Conservation (phyloP, 1,140 invertebrate species). For the Papilio xuthus region DNA sequence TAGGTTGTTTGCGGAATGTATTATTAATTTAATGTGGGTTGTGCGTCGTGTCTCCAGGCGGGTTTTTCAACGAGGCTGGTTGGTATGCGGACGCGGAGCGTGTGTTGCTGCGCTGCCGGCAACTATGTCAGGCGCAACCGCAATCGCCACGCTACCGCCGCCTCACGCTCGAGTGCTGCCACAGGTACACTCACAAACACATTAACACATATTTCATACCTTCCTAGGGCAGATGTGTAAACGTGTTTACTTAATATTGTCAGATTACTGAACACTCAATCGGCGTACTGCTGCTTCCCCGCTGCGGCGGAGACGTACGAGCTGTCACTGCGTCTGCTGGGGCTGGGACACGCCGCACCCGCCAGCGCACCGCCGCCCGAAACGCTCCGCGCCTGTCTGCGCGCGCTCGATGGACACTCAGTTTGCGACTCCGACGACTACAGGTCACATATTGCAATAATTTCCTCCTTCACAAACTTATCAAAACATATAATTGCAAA, state of each 20-base stretch:
- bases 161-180: conserved; percentile 87
- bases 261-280: conserved; percentile 91
- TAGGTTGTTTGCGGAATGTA: background rate
- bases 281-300: conserved; percentile 89
- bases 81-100: conserved; percentile 89
- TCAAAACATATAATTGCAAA: background rate
- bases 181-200: too few species aligned
- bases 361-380: conserved; percentile 47
- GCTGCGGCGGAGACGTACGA: conserved; percentile 86
- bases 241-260: background rate
- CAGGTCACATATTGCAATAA: background rate
- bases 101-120: conserved; percentile 85
- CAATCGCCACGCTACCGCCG: conserved; percentile 76
- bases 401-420: conserved; percentile 47
- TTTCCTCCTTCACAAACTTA: background rate
- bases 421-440: conserved; percentile 39
- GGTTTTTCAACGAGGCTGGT: conserved; percentile 93
- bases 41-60: conserved; percentile 78
- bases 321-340: conserved; percentile 82
- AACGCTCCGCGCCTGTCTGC: conserved; percentile 43
- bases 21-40: background rate
- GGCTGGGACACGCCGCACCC: conserved; percentile 66
- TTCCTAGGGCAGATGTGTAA: background rate
- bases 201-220: too few species aligned
- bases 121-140: conserved; percentile 82